These are phyloP conservation scores for Melanostigma gelatinosum DNA, from an alignment of 2,113 vertebrate genomes.

Conservation along the genomic window DNA sequence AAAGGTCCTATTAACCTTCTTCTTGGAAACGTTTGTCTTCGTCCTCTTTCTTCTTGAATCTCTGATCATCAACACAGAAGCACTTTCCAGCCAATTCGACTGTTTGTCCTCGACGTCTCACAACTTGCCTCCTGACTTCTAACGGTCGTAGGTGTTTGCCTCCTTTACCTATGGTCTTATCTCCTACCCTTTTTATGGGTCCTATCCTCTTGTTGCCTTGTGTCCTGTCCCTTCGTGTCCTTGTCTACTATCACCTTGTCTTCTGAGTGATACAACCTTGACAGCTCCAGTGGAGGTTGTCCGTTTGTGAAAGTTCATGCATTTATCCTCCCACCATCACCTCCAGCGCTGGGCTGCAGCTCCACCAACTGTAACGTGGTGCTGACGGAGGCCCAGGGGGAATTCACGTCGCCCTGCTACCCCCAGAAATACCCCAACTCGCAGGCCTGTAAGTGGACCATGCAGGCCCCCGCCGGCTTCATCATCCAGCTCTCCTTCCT, in stretches of 20 bases:
- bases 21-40: conserved; percentile 23
- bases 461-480: conserved; percentile 91
- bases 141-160: background rate
- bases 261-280: conserved; percentile 6
- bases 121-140: background rate
- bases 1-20: conserved; percentile 10
- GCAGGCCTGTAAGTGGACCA: conserved; percentile 89
- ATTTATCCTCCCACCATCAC: conserved; percentile 23
- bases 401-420: conserved; percentile 93
- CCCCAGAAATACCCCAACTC: conserved; percentile 90
- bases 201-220: background rate
- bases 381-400: conserved; percentile 85
- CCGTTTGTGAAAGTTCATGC: conserved; percentile 25
- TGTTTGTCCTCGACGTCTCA: conserved; percentile 21
- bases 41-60: conserved; percentile 18
- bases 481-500: conserved; percentile 93
- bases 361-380: conserved; percentile 83
- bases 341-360: conserved; percentile 85
- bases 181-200: background rate
- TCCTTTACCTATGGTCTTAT: background rate
- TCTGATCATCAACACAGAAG: background rate
- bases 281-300: conserved; percentile 16
- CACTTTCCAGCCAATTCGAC: background rate
- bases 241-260: conserved; percentile 17
- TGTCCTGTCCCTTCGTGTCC: conserved; percentile 22